A percentile compares a stretch with the other conserved stretches of the same genome.
Conservation (phyloP, 2,113 vertebrate genomes). For the Mesocricetus auratus region DNA sequence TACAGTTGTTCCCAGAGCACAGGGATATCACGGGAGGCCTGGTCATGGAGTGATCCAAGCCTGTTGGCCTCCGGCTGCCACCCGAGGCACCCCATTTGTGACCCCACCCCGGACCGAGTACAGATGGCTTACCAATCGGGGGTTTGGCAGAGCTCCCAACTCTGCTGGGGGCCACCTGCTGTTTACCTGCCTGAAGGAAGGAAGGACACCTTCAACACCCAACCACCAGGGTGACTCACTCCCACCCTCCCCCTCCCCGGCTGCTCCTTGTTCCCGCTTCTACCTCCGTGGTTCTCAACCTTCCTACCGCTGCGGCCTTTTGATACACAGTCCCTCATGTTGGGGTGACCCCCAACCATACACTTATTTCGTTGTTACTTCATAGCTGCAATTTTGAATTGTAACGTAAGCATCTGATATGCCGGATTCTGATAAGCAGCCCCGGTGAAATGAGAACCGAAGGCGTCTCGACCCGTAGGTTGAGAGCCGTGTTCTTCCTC, state of each 20-base stretch:
- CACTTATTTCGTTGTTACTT: not conserved
- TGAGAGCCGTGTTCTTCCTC: not conserved
- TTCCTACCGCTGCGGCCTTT: not conserved
- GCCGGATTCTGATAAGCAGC: not conserved
- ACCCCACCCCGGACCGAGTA: not conserved
- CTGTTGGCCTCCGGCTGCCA: not conserved
- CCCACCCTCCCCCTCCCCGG: fast-evolving
- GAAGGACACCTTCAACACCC: not conserved
- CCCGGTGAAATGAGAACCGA: not conserved
- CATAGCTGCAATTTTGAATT: not conserved
- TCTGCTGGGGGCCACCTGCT: too few relatives aligned
- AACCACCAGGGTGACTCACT: too few relatives aligned
- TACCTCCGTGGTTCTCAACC: not conserved
- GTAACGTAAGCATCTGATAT: not conserved
- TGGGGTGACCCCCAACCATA: not conserved
- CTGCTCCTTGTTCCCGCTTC: not conserved
- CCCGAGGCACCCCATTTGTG: not conserved
- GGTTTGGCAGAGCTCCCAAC: not conserved
- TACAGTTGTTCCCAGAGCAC: not conserved
- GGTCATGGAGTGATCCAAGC: not conserved
- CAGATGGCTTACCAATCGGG: conserved; percentile 8
- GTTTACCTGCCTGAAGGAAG: not conserved
- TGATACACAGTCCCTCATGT: not conserved
- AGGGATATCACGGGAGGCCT: not conserved
- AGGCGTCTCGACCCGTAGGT: not conserved